Conservation (phyloP, 2,888 invertebrate species). For the Thymelicus acteon region DNA sequence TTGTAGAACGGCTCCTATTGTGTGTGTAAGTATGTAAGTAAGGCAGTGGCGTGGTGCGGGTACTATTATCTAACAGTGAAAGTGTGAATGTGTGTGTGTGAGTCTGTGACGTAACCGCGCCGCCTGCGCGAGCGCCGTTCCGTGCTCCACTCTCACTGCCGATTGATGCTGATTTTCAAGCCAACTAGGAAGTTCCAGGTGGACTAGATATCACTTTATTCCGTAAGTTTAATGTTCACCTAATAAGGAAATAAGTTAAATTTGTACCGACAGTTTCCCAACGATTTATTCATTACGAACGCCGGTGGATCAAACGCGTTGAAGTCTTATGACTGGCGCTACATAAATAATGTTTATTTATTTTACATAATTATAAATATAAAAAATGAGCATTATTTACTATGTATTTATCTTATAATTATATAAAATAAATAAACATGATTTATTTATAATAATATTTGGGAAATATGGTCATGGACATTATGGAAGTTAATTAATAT, state of each 20-base stretch:
- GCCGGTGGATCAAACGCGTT: conserved; percentile 38
- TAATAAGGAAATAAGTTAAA: conserved; percentile 53
- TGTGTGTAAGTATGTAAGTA: conserved; percentile 79
- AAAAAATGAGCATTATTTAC: neutral
- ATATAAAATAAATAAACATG: no score
- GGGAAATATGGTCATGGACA: no score
- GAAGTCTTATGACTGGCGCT: conserved; percentile 41
- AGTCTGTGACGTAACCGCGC: conserved; percentile 67
- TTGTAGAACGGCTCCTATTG: conserved; percentile 71
- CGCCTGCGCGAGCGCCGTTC: conserved; percentile 53
- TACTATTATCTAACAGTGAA: conserved; percentile 82
- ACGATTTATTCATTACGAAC: conserved; percentile 36
- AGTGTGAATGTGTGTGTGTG: conserved; percentile 78
- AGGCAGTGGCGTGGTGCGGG: conserved; percentile 72
- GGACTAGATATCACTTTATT: conserved; percentile 58
- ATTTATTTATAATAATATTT: no score
- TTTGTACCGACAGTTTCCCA: conserved; percentile 44
- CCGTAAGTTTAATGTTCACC: conserved; percentile 45
- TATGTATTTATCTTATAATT: no score
- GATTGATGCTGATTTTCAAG: conserved; percentile 67
- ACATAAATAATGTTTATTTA: conserved; percentile 9
- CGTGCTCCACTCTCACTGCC: conserved; percentile 72
- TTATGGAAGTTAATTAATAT: no score
- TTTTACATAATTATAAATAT: neutral
- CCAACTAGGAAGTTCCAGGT: conserved; percentile 71